Percentiles rank a stretch among this genome's conserved stretches.
phyloP scores from a whole-genome alignment of 2,888 invertebrate species.

The Bombylius discolor region DNA sequence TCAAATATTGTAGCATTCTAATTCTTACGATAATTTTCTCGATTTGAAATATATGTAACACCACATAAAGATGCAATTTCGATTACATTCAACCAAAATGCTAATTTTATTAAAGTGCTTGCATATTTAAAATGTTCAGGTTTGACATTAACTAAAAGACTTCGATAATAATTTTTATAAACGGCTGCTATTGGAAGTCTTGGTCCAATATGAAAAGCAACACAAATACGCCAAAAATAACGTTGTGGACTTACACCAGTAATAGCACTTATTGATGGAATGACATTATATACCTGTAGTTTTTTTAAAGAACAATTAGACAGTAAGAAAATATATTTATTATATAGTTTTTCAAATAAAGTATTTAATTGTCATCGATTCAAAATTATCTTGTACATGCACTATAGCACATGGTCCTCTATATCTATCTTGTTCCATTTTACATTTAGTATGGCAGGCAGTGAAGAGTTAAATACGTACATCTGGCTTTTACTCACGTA shows the following conservation, averaged over 20 bases:
- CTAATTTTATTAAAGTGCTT: constrained; percentile 51
- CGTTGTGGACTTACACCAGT: constrained; percentile 86
- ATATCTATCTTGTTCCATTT: no score
- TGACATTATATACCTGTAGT: constrained; percentile 76
- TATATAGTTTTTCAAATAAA: no score
- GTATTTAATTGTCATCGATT: no score
- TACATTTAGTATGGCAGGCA: no score
- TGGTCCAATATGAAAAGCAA: constrained; percentile 84
- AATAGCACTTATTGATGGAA: constrained; percentile 91
- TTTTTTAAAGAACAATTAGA: no score
- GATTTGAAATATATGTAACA: constrained; percentile 85
- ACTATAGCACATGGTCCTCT: no score
- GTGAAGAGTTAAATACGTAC: no score
- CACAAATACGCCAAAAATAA: constrained; percentile 84
- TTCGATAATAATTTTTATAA: constrained; percentile 69
- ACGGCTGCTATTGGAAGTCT: constrained; percentile 78
- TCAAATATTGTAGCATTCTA: not conserved
- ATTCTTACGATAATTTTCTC: constrained; percentile 87
- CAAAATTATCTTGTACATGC: no score
- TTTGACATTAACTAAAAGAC: constrained; percentile 37
- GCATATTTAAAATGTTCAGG: constrained; percentile 33
- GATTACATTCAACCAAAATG: constrained; percentile 71
- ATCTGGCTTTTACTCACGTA: no score
- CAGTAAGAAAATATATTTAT: no score
- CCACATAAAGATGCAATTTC: constrained; percentile 80